phyloP scores from a whole-genome alignment of 30 jellyfish, hydroid and myxozoan species.

The Chrysaora quinquecirrha region DNA sequence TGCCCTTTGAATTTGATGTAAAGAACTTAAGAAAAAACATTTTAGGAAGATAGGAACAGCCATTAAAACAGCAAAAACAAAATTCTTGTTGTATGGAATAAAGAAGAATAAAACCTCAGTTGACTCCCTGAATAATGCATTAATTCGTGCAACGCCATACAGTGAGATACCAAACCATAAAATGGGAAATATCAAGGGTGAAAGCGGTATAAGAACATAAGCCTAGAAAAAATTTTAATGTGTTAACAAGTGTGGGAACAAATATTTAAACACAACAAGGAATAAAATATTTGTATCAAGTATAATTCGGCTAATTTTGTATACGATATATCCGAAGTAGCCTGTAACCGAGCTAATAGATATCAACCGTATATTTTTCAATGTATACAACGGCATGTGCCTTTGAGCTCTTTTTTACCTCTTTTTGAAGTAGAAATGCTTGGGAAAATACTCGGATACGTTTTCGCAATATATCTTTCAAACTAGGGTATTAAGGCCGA shows the following conservation, averaged over 20 bases:
- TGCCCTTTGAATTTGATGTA: neutral
- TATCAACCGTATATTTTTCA: neutral
- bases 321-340: neutral
- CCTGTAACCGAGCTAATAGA: neutral
- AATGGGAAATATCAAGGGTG: conserved; percentile 77
- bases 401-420: neutral
- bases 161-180: conserved; percentile 70
- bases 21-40: neutral
- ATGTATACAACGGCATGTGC: neutral
- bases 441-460: no score
- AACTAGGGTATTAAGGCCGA: no score
- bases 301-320: neutral
- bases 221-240: conserved; percentile 63
- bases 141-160: conserved; percentile 83
- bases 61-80: neutral
- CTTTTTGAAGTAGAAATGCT: no score
- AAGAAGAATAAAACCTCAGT: neutral
- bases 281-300: no score
- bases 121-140: conserved; percentile 37
- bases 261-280: neutral
- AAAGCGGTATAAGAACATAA: conserved; percentile 72
- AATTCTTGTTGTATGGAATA: neutral
- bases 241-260: neutral
- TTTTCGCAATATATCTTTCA: no score
- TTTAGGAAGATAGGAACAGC: neutral